Percentiles rank a stretch among this genome's conserved stretches.
Evolutionary conservation across 2,888 invertebrate genomes (phyloP).

Genomic region (Caenorhabditis virilis): DNA sequence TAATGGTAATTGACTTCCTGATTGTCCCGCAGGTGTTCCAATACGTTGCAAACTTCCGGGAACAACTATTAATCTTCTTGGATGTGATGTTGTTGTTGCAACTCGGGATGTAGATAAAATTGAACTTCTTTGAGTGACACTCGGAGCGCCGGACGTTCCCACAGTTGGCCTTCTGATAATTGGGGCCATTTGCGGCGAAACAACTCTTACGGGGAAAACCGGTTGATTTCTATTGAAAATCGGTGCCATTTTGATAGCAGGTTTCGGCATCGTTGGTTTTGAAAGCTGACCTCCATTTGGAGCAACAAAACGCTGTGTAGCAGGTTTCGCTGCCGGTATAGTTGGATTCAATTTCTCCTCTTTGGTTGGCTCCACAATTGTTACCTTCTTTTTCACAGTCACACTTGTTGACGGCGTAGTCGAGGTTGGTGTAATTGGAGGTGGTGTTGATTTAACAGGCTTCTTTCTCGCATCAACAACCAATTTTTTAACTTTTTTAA

Average conservation of each 20-base stretch:
- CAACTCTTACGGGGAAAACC: conserved; percentile 8
- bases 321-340: no score
- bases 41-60: neutral
- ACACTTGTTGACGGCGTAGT: neutral
- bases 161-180: neutral
- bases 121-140: no score
- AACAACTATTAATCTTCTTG: neutral
- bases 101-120: neutral
- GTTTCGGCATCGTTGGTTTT: no score
- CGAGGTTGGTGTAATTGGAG: neutral
- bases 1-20: neutral
- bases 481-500: conserved; percentile 4
- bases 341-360: no score
- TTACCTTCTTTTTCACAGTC: conserved; percentile 3
- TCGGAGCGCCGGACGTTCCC: no score
- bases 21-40: neutral
- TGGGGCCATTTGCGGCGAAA: neutral
- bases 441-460: neutral
- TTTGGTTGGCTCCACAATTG: conserved; percentile 6
- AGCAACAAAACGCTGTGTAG: no score
- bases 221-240: neutral
- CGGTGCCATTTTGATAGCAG: no score
- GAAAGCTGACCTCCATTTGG: no score
- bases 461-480: neutral
- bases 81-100: neutral